Percentiles rank a stretch among this genome's conserved stretches.
Evolutionary conservation across 1,140 invertebrate genomes (phyloP).

Genomic region (Lamellibrachia luymesi): DNA sequence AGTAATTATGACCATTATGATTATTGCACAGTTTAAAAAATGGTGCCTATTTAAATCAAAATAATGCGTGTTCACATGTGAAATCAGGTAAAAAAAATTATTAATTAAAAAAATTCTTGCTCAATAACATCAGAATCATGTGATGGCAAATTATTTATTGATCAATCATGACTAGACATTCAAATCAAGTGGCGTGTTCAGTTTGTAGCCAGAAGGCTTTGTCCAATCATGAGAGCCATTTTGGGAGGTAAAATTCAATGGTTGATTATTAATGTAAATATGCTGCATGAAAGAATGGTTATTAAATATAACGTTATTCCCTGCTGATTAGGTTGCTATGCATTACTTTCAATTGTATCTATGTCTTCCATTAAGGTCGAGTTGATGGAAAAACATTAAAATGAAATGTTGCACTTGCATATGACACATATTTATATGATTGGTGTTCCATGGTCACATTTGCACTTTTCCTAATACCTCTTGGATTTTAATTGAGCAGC

Average conservation of each 20-base stretch:
- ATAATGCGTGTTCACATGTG: background rate
- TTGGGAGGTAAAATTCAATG: background rate
- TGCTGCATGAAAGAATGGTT: background rate
- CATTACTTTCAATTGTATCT: background rate
- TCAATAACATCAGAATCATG: background rate
- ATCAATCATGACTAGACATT: background rate
- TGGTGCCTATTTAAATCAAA: background rate
- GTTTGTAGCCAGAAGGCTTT: background rate
- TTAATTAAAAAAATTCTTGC: background rate
- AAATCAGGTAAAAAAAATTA: background rate
- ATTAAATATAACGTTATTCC: background rate
- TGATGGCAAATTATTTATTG: background rate
- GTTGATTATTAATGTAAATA: background rate
- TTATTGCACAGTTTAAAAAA: background rate
- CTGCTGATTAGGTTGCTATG: background rate
- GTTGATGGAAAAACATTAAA: background rate
- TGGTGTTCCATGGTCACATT: background rate
- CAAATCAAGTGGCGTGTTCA: background rate
- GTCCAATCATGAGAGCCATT: background rate
- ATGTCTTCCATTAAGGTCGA: background rate
- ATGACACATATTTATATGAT: background rate
- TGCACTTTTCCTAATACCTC: background rate
- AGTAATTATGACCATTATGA: too few relatives aligned
- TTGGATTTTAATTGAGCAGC: too few relatives aligned
- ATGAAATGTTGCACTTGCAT: background rate